A percentile compares a stretch with the other conserved stretches of the same genome.
Conservation (phyloP, 2,113 vertebrate species). For the Pedionomus torquatus region DNA sequence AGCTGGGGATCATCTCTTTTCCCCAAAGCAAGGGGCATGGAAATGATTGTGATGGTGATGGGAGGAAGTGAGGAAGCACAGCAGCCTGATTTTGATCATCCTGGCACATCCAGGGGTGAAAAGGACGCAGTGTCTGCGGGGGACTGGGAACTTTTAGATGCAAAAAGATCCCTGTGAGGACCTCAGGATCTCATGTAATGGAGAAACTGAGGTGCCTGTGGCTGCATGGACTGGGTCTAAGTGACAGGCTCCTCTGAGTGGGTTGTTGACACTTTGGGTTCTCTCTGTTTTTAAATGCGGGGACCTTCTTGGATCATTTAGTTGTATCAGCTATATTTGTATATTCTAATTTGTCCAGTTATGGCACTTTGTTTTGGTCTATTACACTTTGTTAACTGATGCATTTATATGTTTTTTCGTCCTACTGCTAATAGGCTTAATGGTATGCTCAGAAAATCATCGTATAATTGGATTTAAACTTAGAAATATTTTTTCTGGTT, state of each 20-base stretch:
- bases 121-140: neutral
- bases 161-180: neutral
- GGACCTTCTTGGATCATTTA: neutral
- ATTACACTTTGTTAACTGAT: conserved; percentile 12
- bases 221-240: neutral
- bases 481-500: conserved; percentile 19
- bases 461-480: conserved; percentile 23
- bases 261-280: neutral
- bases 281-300: neutral
- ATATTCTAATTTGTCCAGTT: conserved; percentile 10
- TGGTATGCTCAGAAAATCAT: neutral
- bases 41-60: neutral
- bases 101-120: neutral
- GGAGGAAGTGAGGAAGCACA: accelerated
- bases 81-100: neutral
- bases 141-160: neutral
- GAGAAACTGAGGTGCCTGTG: neutral
- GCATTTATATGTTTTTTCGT: neutral
- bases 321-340: conserved; percentile 2
- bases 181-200: neutral
- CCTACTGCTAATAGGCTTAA: neutral
- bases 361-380: conserved; percentile 19
- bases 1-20: neutral
- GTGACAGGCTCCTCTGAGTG: neutral
- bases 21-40: too few relatives aligned